Conservation (phyloP, 2,797 vertebrate species). For the Coreius guichenoti region DNA sequence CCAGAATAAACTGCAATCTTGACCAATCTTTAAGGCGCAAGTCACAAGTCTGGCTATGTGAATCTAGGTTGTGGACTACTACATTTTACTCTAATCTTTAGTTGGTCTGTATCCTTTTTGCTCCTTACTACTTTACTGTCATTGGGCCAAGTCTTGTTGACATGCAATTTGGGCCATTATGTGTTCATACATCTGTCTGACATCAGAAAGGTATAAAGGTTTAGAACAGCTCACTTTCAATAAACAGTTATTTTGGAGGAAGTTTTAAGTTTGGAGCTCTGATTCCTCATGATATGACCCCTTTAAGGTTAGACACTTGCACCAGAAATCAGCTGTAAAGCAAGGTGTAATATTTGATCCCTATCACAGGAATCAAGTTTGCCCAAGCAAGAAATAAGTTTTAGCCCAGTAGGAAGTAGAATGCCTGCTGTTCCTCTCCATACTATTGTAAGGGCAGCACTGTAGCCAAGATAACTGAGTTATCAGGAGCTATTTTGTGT, state of each 20-base stretch:
- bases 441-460: slow-evolving; percentile 49
- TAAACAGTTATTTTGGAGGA: not conserved
- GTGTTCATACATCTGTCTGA: not conserved
- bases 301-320: not conserved
- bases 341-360: not conserved
- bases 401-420: slow-evolving; percentile 1
- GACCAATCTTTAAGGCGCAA: not conserved
- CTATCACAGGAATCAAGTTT: not conserved
- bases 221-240: not conserved
- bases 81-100: not conserved
- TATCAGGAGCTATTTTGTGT: slow-evolving; percentile 35
- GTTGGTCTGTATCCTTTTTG: not conserved
- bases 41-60: not conserved
- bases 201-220: not conserved
- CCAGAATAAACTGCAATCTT: not conserved
- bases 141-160: not conserved
- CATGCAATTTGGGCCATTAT: not conserved
- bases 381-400: not conserved
- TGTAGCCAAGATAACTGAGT: slow-evolving; percentile 59
- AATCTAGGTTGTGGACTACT: not conserved
- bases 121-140: not conserved
- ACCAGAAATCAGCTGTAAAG: not conserved
- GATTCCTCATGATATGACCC: not conserved
- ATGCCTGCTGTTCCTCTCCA: not conserved
- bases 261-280: not conserved